These are phyloP conservation scores for Pachycephus smyrnensis DNA, from an alignment of 2,888 invertebrate species.

Conservation along the genomic window DNA sequence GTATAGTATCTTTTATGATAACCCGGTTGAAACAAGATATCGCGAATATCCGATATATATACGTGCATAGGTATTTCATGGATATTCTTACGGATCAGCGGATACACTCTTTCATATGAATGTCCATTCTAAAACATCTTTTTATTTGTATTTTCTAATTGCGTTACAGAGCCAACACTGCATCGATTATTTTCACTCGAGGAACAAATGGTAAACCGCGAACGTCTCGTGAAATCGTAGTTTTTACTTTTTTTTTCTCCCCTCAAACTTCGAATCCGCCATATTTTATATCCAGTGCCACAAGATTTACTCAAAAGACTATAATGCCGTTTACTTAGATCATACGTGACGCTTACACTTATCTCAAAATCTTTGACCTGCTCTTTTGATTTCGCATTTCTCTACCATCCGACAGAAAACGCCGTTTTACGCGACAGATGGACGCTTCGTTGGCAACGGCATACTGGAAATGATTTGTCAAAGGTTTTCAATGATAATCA, in stretches of 20 bases:
- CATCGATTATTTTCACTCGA: neutral
- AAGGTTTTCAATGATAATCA: neutral
- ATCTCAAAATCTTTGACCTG: neutral
- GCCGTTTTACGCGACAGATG: neutral
- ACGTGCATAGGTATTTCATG: neutral
- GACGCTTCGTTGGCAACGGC: neutral
- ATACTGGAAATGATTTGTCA: neutral
- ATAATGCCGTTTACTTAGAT: neutral
- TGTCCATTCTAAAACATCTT: neutral
- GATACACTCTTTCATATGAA: neutral
- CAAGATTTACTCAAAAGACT: neutral
- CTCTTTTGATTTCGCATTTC: neutral
- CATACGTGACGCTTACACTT: neutral
- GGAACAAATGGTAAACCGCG: neutral
- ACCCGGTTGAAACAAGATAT: neutral
- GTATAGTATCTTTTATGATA: neutral
- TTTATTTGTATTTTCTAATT: neutral
- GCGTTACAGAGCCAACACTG: neutral
- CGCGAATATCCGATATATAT: neutral
- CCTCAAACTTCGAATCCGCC: too few species aligned
- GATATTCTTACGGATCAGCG: neutral
- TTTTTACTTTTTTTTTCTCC: neutral
- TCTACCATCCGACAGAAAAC: neutral
- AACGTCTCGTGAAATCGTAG: neutral
- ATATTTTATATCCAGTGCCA: too few species aligned